Evolutionary conservation across 2,888 invertebrate genomes (phyloP), one percentile per base, ranked within the genome.

Genomic region (Geophilus truncorum): DNA sequence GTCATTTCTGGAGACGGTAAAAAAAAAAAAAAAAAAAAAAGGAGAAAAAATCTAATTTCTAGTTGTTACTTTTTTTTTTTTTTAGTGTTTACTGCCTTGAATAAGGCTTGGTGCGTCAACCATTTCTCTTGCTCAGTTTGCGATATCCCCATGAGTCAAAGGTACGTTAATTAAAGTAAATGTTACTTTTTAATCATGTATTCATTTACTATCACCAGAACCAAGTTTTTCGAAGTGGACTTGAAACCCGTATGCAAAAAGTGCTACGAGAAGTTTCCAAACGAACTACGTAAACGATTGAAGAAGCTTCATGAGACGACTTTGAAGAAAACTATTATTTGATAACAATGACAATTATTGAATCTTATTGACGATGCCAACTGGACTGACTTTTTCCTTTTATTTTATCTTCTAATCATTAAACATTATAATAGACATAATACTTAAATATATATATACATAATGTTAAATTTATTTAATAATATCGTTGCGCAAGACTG

Each of bases 201-300:
- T 18, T 78, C n/a, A 45, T 40, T n/a, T n/a, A n/a, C n/a, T n/a
- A n/a, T n/a, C n/a, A n/a, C n/a, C 51, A 83, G 82, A 45, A 95
- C 97, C 62, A 99, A 99, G 89, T 99, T 99, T 89, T 99, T 97
- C 88, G 99, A 99, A 89, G 96, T 97, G 88, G 99, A 99, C 89
- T 92, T 98, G 89, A 95, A 97, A 86, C 99, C 99, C 36, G 97
- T 96, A 12, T 99, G 99, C 89, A 97, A 98, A 88, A 94, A 96
- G 85, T 99, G 99, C 88, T 98, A 98, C 88, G 98, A 99, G 86
- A 93, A 93, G 86, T 96, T 99, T 88, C 99, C 99, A 0, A 90
- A 91, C 45, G 99, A 99, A 88, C 89, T 99, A 85, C 92, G 97
- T 81, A 94, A 96, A 83, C 91, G 99, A 21, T 90, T 99, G 87